phyloP scores from a whole-genome alignment of 2,888 invertebrate genomes.

The Stratiomys singularior region DNA sequence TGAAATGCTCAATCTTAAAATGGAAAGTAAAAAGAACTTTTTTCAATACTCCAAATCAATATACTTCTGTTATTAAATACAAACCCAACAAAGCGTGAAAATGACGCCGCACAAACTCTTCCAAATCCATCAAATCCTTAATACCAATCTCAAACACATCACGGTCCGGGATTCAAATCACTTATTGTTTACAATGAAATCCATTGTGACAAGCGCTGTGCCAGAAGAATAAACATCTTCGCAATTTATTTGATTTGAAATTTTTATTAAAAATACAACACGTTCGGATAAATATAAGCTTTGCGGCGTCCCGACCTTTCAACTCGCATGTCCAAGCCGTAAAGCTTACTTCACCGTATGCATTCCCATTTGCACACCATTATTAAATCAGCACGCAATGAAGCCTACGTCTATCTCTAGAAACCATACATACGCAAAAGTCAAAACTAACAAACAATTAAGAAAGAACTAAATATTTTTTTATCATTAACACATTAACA shows the following conservation, averaged over 20 bases:
- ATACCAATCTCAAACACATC: too few relatives aligned
- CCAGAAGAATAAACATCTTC: background rate
- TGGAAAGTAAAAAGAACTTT: too few relatives aligned
- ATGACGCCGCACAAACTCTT: too few relatives aligned
- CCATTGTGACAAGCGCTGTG: too few relatives aligned
- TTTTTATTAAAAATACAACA: slow-evolving; percentile 43
- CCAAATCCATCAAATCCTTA: too few relatives aligned
- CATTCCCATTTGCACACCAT: slow-evolving; percentile 25
- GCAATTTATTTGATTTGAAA: slow-evolving; percentile 22
- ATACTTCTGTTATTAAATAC: too few relatives aligned
- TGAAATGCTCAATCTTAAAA: too few relatives aligned
- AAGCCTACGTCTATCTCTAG: background rate
- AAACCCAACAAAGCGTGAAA: too few relatives aligned
- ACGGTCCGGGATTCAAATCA: too few relatives aligned
- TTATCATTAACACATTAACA: slow-evolving; percentile 40
- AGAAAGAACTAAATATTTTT: slow-evolving; percentile 40
- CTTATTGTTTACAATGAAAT: too few relatives aligned
- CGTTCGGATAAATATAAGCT: slow-evolving; percentile 33
- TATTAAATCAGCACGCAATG: slow-evolving; percentile 21
- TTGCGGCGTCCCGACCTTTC: background rate
- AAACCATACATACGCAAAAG: slow-evolving; percentile 39
- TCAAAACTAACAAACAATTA: slow-evolving; percentile 20
- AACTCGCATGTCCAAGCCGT: background rate
- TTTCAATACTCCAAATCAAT: too few relatives aligned
- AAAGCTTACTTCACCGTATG: background rate